phyloP scores from a whole-genome alignment of 2,888 invertebrate species.

The Augiades crinisus region DNA sequence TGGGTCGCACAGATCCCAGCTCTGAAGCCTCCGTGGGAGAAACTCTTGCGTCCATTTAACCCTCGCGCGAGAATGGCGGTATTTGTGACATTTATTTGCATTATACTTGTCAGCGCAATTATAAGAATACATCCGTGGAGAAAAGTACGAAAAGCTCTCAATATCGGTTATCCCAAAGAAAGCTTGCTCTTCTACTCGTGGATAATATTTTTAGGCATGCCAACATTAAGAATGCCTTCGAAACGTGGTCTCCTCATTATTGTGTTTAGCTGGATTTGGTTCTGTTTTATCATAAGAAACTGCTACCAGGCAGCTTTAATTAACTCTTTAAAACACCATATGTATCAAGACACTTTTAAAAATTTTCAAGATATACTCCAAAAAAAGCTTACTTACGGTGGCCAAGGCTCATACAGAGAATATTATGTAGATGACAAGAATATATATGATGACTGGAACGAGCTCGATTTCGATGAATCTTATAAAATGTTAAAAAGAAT shows the following conservation, averaged over 20 bases:
- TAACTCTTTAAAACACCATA: slow-evolving; percentile 44
- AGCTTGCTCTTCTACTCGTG: slow-evolving; percentile 56
- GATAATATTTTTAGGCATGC: slow-evolving; percentile 51
- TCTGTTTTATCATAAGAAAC: slow-evolving; percentile 49
- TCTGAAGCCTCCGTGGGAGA: slow-evolving; percentile 48
- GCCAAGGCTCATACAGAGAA: slow-evolving; percentile 41
- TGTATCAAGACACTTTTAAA: slow-evolving; percentile 39
- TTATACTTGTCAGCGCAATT: slow-evolving; percentile 43
- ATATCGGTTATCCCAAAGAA: slow-evolving; percentile 40
- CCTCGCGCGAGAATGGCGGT: slow-evolving; percentile 41
- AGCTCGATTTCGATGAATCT: slow-evolving; percentile 34
- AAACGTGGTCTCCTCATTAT: slow-evolving; percentile 40
- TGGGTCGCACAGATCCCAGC: slow-evolving; percentile 49
- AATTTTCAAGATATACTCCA: slow-evolving; percentile 43
- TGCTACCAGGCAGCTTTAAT: slow-evolving; percentile 55
- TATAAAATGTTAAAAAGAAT: slow-evolving; percentile 41
- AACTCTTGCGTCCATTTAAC: slow-evolving; percentile 51
- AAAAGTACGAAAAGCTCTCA: slow-evolving; percentile 36
- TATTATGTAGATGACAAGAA: slow-evolving; percentile 46
- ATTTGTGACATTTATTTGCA: slow-evolving; percentile 43
- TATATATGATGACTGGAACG: slow-evolving; percentile 47
- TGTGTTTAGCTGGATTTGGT: slow-evolving; percentile 54
- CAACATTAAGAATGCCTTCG: slow-evolving; percentile 42
- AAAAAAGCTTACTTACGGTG: slow-evolving; percentile 46
- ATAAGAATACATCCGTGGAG: slow-evolving; percentile 40